phyloP scores from a whole-genome alignment of 64 coral and sea anemone genomes.

The Pocillopora damicornis region DNA sequence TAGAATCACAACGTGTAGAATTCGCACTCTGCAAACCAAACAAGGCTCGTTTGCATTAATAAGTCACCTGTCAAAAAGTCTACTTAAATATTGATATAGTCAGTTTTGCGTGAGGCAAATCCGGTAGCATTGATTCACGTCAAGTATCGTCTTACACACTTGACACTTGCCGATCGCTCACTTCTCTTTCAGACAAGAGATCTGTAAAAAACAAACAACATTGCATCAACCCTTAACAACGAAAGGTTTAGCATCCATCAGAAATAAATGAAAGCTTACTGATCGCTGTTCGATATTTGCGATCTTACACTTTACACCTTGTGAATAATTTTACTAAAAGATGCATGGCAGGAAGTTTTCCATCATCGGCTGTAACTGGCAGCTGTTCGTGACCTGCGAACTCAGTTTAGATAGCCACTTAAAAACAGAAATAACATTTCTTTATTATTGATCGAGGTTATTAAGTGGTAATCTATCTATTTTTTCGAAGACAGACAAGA shows the following conservation, averaged over 20 bases:
- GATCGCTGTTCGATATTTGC: background rate
- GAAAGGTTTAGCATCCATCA: background rate
- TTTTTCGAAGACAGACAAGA: conserved; percentile 33
- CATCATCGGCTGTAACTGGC: background rate
- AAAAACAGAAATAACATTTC: conserved; percentile 15
- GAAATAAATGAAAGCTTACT: background rate
- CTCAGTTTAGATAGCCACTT: background rate
- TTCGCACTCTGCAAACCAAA: conserved; percentile 15
- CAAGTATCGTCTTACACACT: conserved; percentile 23
- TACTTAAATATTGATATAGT: background rate
- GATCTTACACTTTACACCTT: background rate
- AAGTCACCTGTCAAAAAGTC: conserved; percentile 13
- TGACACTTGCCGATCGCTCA: background rate
- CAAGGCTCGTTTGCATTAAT: conserved; percentile 39
- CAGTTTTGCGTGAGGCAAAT: conserved; percentile 9
- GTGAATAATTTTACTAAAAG: background rate
- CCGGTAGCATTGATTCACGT: background rate
- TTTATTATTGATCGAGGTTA: conserved; percentile 10
- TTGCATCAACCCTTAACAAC: background rate
- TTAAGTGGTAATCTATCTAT: conserved; percentile 27
- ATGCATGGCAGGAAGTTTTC: background rate
- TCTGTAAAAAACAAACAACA: background rate
- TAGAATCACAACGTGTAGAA: conserved; percentile 26
- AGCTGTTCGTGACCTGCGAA: conserved; percentile 17
- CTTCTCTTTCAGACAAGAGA: background rate